phyloP scores from a whole-genome alignment of 1,140 invertebrate genomes.

The Choristoneura fumiferana region DNA sequence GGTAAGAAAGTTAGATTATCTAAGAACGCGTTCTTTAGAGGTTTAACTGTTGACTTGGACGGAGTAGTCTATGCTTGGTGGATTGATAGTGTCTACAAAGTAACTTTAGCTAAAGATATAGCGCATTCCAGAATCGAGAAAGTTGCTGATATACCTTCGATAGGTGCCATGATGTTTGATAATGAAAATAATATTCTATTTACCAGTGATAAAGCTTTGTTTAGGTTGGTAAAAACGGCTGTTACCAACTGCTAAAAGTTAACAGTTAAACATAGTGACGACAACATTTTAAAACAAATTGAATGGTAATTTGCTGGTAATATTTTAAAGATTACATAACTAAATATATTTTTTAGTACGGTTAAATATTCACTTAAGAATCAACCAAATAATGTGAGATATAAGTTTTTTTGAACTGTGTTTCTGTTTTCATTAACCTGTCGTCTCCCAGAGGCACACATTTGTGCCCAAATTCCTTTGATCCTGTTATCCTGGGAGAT shows the following conservation, averaged over 20 bases:
- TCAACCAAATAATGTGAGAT: no score
- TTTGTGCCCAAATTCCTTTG: no score
- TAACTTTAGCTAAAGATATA: constrained; percentile 42
- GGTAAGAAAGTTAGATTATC: constrained; percentile 40
- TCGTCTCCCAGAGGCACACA: no score
- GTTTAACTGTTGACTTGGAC: constrained; percentile 53
- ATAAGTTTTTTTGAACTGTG: no score
- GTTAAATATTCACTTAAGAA: no score
- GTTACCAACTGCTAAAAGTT: constrained; percentile 22
- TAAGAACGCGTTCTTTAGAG: constrained; percentile 58
- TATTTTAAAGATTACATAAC: no score
- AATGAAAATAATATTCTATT: constrained; percentile 63
- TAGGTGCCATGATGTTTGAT: constrained; percentile 62
- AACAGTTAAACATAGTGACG: constrained; percentile 36
- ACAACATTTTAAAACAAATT: no score
- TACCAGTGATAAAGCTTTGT: constrained; percentile 47
- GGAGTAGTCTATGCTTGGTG: constrained; percentile 58
- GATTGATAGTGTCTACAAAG: constrained; percentile 64
- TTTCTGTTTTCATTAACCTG: no score
- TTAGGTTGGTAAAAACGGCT: constrained; percentile 41
- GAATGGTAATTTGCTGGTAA: no score
- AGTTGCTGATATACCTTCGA: constrained; percentile 40
- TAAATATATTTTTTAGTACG: no score
- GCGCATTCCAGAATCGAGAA: constrained; percentile 41
- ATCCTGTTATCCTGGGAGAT: no score